Base-by-base conservation (phyloP, 2,888 invertebrate genomes). In the Candidula unifasciata region DNA sequence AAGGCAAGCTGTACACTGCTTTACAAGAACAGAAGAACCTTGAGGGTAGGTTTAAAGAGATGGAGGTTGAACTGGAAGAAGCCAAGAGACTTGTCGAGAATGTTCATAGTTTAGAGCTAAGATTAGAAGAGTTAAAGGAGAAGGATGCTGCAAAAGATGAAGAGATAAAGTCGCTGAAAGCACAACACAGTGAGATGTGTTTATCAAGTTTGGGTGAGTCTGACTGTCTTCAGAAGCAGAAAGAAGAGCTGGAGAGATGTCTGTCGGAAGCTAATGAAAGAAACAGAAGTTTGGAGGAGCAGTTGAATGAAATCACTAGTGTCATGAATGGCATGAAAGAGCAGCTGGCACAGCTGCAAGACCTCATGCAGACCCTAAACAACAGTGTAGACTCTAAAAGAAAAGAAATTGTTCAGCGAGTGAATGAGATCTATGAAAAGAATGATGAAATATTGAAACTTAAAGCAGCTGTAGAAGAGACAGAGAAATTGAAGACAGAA, bases 391-490 rank as follows among this genome's bases (percentile, higher is more conserved):
- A 73, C n/a, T 79, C 74, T n/a, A 86, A 84, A 68, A 83, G 82
- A 52, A 69, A 69, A 27, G 85, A 86, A 21, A 57, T 80, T 68
- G 76, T 83, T 21, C 27, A 35, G n/a, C 86, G 87, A 79, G 35
- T 87, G 24, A 87, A 88, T 66, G 88, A 87, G 37, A 35, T 87
- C n/a, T 84, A 87, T 64, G 66, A 85, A 68, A 87, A 88, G 57
- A 88, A 88, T 57, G 87, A 87, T 30, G 88, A 88, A 37, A 79
- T 89, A 21, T 86, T 86, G 80, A 35, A 37, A 10, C 37, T 85
- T 21, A 37, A 80, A 54, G n/a, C 68, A 60, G 24, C 6, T 21
- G 37, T 85, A 5, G 60, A 77, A 69, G 81, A 85, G 60, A 80
- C 68, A 77, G 76, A 66, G 30, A 64, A 37, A 76, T n/a, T 71